These are phyloP conservation scores for Actenoides hombroni DNA, from an alignment of 2,113 vertebrate genomes.

Conservation along the genomic window DNA sequence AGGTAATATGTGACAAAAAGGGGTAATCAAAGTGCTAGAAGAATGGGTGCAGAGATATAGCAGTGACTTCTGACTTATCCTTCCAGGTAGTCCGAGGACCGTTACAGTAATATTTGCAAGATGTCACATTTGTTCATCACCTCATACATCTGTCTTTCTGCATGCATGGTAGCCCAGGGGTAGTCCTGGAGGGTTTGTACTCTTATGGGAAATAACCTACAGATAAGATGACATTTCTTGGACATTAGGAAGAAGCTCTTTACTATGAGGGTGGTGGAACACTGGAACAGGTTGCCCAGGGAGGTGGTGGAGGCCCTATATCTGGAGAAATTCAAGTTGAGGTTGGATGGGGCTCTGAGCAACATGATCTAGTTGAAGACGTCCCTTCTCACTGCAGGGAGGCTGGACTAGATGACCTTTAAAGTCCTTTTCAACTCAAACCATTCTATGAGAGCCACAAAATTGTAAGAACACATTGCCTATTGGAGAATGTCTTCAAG, in stretches of 20 bases:
- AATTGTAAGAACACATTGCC: accelerated
- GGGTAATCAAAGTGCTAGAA: not conserved
- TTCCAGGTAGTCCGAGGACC: not conserved
- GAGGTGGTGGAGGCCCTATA: too few relatives aligned
- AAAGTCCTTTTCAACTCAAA: too few relatives aligned
- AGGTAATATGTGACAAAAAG: accelerated
- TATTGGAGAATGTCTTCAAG: not conserved
- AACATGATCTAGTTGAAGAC: too few relatives aligned
- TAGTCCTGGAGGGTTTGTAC: not conserved
- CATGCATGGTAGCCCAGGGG: accelerated
- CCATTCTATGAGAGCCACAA: too few relatives aligned
- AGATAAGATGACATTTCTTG: not conserved
- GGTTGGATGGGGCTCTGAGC: too few relatives aligned
- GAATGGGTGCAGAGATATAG: not conserved
- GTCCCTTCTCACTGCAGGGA: too few relatives aligned
- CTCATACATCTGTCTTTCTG: not conserved
- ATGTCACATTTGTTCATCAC: not conserved
- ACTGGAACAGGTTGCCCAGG: too few relatives aligned
- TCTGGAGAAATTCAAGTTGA: too few relatives aligned
- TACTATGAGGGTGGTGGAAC: too few relatives aligned
- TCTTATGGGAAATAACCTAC: not conserved
- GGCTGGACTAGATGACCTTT: too few relatives aligned
- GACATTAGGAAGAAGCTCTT: too few relatives aligned
- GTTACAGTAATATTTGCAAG: not conserved
- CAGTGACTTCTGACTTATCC: not conserved